Base-by-base conservation (phyloP, 2,113 vertebrate genomes). In the Phaetusa simplex region DNA sequence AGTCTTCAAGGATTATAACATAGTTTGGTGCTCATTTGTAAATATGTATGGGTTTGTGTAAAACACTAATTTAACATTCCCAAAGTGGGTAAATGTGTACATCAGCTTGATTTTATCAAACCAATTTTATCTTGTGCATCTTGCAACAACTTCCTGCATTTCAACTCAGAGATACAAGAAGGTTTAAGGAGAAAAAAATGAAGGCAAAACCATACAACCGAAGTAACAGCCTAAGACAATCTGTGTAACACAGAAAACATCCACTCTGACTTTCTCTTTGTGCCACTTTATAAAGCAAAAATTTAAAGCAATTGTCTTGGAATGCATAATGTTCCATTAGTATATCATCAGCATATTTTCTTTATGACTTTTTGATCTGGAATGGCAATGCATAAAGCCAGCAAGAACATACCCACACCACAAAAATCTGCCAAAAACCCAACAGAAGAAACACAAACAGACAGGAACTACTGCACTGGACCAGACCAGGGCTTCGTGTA, bases 61-160 rank as follows among this genome's bases (percentile, higher is more conserved):
- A 96, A 96, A 97, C 93, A 96, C 95, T 97, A 95, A 97, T 96
- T 96, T 96, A 96, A 85, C 95, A 97, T 95, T 94, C 73, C 93
- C 66, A 29, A 86, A 88, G 88, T 82, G 38, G 82, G 80, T 96
- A 97, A 95, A 97, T 45, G 45, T 91, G 38, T 88, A 89, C 47
- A 96, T 94, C 93, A 94, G 83, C 70, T 91, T 97, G 88, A 95
- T 96, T 96, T 95, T 81, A 96, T 97, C 94, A 96, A 94, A 94
- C 87, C 91, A 92, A 89, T 97, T 97, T 95, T 85, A 74, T 71
- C 66, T 76, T 78, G 64, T 77, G 92, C 73, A 94, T 73, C 87
- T 88, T 78, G 47, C 84, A 88, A 94, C 90, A 59, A 93, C 76
- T 89, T 90, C 69, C 82, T 78, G 83, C 86, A 82, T 86, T 96